These are phyloP conservation scores for Podarcis lilfordi DNA, from an alignment of 2,797 vertebrate species.

Conservation along the genomic window DNA sequence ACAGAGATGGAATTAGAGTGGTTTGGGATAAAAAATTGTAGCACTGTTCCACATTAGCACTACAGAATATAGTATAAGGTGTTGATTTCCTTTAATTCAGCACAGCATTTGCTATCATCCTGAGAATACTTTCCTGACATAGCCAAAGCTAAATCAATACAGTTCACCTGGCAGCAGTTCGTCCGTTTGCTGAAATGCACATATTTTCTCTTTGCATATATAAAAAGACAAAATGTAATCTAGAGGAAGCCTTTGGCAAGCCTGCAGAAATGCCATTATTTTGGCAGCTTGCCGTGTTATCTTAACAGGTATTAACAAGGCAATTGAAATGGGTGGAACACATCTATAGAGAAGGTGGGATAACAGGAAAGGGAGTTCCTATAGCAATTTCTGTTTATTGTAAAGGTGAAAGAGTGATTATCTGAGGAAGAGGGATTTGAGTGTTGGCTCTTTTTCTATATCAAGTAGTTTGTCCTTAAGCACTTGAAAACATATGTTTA, in stretches of 20 bases:
- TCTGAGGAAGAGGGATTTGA: neutral
- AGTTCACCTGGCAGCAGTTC: rapidly evolving
- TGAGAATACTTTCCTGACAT: neutral
- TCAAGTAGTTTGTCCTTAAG: neutral
- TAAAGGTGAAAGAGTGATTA: conserved; percentile 3
- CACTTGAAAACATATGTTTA: neutral
- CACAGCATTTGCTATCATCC: neutral
- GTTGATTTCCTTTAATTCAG: neutral
- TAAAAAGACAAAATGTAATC: neutral
- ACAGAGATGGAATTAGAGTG: neutral
- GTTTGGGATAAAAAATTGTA: neutral
- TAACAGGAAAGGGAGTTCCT: neutral
- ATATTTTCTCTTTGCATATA: neutral
- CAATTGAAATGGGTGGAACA: conserved; percentile 50
- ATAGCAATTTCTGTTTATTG: neutral
- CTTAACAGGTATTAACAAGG: conserved; percentile 51
- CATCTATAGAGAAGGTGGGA: neutral
- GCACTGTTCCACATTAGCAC: neutral
- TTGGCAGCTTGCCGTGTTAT: conserved; percentile 46
- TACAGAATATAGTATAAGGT: neutral
- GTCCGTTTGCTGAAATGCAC: neutral
- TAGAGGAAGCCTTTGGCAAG: neutral
- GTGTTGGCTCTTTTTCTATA: neutral
- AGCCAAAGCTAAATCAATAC: rapidly evolving
- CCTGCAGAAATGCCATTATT: conserved; percentile 28